Evolutionary conservation across 2,888 invertebrate species (phyloP), one percentile per base, ranked within the genome.

Genomic region (Euzophera pinguis): DNA sequence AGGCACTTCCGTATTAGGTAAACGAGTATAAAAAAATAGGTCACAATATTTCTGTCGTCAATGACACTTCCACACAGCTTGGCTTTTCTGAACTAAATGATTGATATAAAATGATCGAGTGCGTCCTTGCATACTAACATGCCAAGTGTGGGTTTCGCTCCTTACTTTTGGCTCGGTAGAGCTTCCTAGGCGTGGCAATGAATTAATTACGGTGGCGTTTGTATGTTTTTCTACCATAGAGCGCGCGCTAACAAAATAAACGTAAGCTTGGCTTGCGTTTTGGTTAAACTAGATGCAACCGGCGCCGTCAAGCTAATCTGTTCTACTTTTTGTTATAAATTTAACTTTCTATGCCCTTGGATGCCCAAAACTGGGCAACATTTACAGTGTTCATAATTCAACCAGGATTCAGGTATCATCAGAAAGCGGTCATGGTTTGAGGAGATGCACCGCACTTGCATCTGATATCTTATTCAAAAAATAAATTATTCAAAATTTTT

Each of bases 81-180:
- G 84, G 70, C 76, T 83, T 73, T 83, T 73, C 68, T 67, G 71
- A 63, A 90, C 89, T 89, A 81, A 84, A 65, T 67, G 69, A 57
- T 67, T 74, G 64, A 72, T 75, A 71, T 73, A 60, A 68, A 70
- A 78, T 78, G 75, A 74, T 73, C 71, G 70, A 70, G 59, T 67
- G 57, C 59, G 73, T 77, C 80, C 79, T 78, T 71, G 64, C 71
- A 69, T 34, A 32, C 29, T 29, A 45, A 14, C 14, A 71, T 70
- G 62, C 82, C 81, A 73, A 76, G 84, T 84, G 86, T 87, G 85
- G 89, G 88, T 72, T 84, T 86, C 83, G 85, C 83, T 84, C 88
- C 89, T 77, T 88, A 88, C 63, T 85, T 89, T 83, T 84, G 83
- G 87, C 66, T 67, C 62, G 87, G 67, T 67, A 72, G 65, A 71